These are phyloP conservation scores for Thinocorus orbignyianus DNA, from an alignment of 2,113 vertebrate species.

Conservation along the genomic window DNA sequence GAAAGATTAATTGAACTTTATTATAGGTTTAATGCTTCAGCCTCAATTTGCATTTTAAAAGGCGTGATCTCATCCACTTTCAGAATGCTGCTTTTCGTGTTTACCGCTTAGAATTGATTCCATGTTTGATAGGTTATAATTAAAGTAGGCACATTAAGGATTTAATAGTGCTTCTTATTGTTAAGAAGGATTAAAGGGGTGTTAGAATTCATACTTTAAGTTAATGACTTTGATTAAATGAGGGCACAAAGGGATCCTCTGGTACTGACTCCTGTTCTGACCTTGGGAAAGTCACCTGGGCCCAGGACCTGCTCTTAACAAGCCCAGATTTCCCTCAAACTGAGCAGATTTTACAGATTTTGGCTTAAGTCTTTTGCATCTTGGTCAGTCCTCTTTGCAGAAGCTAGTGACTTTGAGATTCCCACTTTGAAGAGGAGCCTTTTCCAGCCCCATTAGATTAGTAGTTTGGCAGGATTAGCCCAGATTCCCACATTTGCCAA, in stretches of 20 bases:
- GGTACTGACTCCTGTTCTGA: not conserved
- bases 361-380: not conserved
- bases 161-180: conserved; percentile 66
- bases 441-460: not conserved
- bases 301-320: not conserved
- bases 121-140: conserved; percentile 57
- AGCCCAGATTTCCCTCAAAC: not conserved
- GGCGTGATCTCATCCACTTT: conserved; percentile 39
- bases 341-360: fast-evolving
- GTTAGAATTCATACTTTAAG: conserved; percentile 42
- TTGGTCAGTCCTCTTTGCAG: not conserved
- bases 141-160: conserved; percentile 64
- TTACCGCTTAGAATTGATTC: conserved; percentile 57
- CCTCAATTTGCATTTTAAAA: conserved; percentile 67
- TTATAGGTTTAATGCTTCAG: conserved; percentile 56
- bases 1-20: conserved; percentile 68
- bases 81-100: conserved; percentile 30
- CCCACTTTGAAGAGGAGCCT: not conserved
- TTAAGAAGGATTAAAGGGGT: conserved; percentile 58
- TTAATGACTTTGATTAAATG: conserved; percentile 57
- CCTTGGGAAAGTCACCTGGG: conserved; percentile 34
- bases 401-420: not conserved
- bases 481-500: not conserved
- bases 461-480: not conserved
- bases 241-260: not conserved